Conservation (phyloP, 2,113 vertebrate genomes). For the Vireo altiloquus region DNA sequence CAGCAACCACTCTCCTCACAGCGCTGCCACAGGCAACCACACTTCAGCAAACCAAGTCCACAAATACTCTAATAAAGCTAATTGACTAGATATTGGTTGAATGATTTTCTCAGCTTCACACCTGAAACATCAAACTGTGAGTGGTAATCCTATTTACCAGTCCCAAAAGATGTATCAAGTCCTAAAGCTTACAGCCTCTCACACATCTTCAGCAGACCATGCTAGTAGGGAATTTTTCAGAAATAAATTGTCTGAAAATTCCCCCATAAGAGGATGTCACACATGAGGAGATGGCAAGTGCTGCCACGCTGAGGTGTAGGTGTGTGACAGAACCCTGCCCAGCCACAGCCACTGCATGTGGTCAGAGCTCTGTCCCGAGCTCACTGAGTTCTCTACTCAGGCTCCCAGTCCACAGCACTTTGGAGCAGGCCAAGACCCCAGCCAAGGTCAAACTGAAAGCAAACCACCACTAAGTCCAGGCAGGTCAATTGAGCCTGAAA, state of each 20-base stretch:
- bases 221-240: not conserved
- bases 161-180: not conserved
- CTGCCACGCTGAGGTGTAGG: fast-evolving
- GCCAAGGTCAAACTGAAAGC: not conserved
- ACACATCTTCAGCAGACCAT: not conserved
- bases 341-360: fast-evolving
- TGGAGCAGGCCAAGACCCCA: not conserved
- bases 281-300: not conserved
- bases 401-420: not conserved
- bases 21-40: not conserved
- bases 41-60: not conserved
- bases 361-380: not conserved
- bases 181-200: not conserved
- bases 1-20: not conserved
- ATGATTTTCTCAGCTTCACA: not conserved
- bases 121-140: not conserved
- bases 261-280: not conserved
- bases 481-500: not conserved
- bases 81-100: not conserved
- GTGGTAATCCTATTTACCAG: not conserved
- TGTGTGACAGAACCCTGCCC: fast-evolving
- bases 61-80: not conserved
- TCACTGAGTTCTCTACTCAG: not conserved
- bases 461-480: not conserved
- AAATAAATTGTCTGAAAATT: not conserved